Evolutionary conservation across 2,888 invertebrate genomes (phyloP).

Genomic region (Tetragnatha montana): DNA sequence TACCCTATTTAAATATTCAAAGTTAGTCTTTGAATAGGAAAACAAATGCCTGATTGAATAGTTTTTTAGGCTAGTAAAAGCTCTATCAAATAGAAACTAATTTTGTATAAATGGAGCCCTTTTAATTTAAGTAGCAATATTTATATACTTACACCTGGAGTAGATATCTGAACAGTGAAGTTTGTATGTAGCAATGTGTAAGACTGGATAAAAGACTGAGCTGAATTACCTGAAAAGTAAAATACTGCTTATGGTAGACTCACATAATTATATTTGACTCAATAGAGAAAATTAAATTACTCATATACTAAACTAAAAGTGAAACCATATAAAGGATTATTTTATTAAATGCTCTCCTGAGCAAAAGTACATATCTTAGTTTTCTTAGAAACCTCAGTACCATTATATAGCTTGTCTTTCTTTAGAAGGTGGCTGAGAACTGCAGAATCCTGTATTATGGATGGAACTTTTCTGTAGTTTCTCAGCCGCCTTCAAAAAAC

Average conservation of each 20-base stretch:
- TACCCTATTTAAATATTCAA: slow-evolving; percentile 74
- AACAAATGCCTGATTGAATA: neutral
- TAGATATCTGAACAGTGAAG: slow-evolving; percentile 77
- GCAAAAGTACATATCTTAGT: no score
- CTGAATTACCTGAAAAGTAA: slow-evolving; percentile 76
- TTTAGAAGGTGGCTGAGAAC: no score
- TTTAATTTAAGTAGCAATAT: neutral
- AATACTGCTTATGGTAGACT: no score
- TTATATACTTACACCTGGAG: slow-evolving; percentile 75
- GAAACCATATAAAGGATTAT: neutral
- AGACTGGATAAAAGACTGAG: slow-evolving; percentile 77
- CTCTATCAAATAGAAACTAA: neutral
- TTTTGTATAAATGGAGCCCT: neutral
- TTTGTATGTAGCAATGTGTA: slow-evolving; percentile 77
- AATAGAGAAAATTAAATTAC: neutral
- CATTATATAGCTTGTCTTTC: no score
- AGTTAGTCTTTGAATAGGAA: no score
- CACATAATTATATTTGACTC: neutral
- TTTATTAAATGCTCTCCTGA: neutral
- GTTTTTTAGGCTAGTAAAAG: neutral
- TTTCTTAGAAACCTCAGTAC: no score
- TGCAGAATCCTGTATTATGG: no score
- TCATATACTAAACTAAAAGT: neutral
- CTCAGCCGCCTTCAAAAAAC: no score
- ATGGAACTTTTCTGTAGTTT: no score